Evolutionary conservation across 2,888 invertebrate genomes (phyloP), one percentile per base, ranked within the genome.

Genomic region (Eudasyphora cyanicolor): DNA sequence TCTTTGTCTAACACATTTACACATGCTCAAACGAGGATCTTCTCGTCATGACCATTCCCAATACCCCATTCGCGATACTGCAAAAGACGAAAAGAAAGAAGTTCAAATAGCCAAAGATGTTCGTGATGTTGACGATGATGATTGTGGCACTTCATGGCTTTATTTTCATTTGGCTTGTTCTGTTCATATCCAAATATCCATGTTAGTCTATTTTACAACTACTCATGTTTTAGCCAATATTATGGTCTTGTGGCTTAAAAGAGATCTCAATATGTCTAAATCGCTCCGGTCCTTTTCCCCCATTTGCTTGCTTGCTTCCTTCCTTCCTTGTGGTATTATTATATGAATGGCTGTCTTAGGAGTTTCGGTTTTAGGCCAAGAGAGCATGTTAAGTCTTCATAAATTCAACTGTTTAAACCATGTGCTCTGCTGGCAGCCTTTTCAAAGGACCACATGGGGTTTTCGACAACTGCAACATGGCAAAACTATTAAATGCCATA

Each of bases 351-450:
- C 51, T 32, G 32, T 73, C 14, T 54, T 24, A 54, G 35, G n/a
- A 51, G 17, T 19, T 38, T 38, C 12, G 21, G 57, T 76, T 71
- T 54, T 54, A 71, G 21, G 45, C 27, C 69, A 24, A 12, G 42
- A 49, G 29, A 77, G 84, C 84, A 79, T 84, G 84, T 81, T 81
- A 78, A 84, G 76, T 38, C 81, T 78, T 81, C 78, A 84, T 84
- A 84, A 84, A 84, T 84, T 84, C 73, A 73, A 81, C 78, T 73
- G 49, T 79, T 84, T 42, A 76, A 84, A 79, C n/a, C 84, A 81
- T 84, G 84, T 81, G 84, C 71, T 84, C n/a, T n/a, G n/a, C n/a
- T n/a, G n/a, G n/a, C n/a, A n/a, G 84, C 78, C 81, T 67, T 67
- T 21, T 10, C 17, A 42, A 42, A 78, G 60, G 84, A 60, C 84